These are phyloP conservation scores for Diaperis boleti DNA, from an alignment of 2,888 invertebrate genomes.

Conservation along the genomic window DNA sequence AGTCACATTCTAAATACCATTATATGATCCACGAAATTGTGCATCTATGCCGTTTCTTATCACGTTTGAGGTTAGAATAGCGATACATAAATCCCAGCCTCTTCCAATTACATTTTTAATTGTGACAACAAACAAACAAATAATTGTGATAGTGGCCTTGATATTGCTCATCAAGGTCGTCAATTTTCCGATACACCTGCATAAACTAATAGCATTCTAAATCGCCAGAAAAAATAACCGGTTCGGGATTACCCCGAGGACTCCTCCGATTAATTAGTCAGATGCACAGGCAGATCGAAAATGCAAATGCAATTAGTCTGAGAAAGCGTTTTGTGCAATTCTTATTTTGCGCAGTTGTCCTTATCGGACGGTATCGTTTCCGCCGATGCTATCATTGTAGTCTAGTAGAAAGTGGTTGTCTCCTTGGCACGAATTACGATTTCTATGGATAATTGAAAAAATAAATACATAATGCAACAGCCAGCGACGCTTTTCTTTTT, in stretches of 20 bases:
- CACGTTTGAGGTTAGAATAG: too few relatives aligned
- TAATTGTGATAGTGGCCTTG: too few relatives aligned
- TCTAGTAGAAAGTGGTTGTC: conserved; percentile 6
- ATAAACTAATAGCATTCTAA: conserved; percentile 22
- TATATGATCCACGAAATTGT: too few relatives aligned
- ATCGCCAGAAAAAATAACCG: not conserved
- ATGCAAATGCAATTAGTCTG: conserved; percentile 38
- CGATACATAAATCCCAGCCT: too few relatives aligned
- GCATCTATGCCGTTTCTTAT: too few relatives aligned
- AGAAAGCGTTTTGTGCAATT: not conserved
- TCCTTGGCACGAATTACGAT: conserved; percentile 10
- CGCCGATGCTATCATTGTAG: conserved; percentile 12
- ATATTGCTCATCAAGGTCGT: too few relatives aligned
- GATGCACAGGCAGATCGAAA: conserved; percentile 18
- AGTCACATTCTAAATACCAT: too few relatives aligned
- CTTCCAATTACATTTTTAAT: too few relatives aligned
- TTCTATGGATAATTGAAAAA: not conserved
- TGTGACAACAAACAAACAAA: too few relatives aligned
- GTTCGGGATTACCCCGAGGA: not conserved
- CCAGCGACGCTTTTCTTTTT: not conserved
- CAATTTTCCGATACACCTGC: conserved; percentile 36
- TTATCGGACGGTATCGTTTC: conserved; percentile 18
- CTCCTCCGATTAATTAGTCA: not conserved
- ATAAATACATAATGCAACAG: not conserved
- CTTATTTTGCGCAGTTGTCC: not conserved